Evolutionary conservation across 2,888 invertebrate species (phyloP), one percentile per base, ranked within the genome.

Genomic region (Cylloceria caligata): DNA sequence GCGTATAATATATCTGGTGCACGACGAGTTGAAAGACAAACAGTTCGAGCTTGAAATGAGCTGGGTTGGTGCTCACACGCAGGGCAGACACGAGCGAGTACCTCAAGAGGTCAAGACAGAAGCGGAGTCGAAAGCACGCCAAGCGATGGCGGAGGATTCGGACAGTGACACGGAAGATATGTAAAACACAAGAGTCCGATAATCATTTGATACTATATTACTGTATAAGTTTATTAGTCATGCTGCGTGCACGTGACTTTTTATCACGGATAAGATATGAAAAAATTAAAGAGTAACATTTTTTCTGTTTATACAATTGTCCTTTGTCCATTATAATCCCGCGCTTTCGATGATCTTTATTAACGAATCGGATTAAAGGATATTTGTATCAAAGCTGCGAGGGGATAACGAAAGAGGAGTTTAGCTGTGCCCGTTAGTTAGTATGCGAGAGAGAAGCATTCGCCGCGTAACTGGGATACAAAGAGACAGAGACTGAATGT

Each of bases 21-120:
- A 98, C 87, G 98, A 98, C 91, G 98, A 99, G 92, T 94, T 99
- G 4, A 99, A 99, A 93, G 98, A 98, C 93, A 98, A 98, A 93
- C 96, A 97, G 88, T 99, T 99, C 92, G 98, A 98, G 91, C 94
- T 99, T 88, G 99, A 99, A 93, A 94, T 99, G 88, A 98, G 98
- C 72, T 98, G 99, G 97, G 98, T 99, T 13, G 97, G 98, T 71
- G 96, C 96, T 88, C 96, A 95, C 81, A 96, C 96, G 0, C 94
- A 95, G 16, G 98, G 98, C 0, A 93, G 94, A 72, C 98, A 98
- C 93, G 95, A 97, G 89, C 93, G 96, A 80, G 98, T 99, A 13
- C 98, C 98, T 0, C 94, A 94, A 0, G 95, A 95, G 49, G 91
- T 97, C 0, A 97, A 96, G 88, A 93, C 94, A 0, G 97, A 97